phyloP scores from a whole-genome alignment of 2,797 vertebrate genomes.

The Catostomus latipinnis region DNA sequence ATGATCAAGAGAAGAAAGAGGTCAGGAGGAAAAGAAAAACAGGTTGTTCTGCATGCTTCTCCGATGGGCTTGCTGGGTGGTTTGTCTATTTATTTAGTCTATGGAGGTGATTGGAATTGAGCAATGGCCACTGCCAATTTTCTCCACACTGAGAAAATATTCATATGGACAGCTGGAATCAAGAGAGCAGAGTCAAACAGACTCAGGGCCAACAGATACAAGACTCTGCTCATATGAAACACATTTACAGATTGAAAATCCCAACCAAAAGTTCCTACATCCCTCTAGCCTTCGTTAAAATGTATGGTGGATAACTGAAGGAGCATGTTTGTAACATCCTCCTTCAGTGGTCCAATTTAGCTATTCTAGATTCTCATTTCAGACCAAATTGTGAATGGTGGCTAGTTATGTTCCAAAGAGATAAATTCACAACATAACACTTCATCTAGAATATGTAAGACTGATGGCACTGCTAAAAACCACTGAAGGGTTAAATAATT shows the following conservation, averaged over 20 bases:
- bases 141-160: conserved; percentile 79
- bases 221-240: conserved; percentile 63
- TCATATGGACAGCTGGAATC: conserved; percentile 74
- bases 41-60: conserved; percentile 45
- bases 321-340: background rate
- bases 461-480: background rate
- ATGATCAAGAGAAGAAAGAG: conserved; percentile 26
- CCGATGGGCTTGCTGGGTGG: conserved; percentile 73
- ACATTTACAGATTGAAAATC: conserved; percentile 56
- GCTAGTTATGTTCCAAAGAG: background rate
- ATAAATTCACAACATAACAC: conserved; percentile 4
- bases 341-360: background rate
- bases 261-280: conserved; percentile 13
- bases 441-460: conserved; percentile 32
- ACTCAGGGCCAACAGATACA: conserved; percentile 77
- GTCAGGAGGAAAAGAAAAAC: conserved; percentile 45
- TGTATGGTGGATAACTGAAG: background rate
- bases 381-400: background rate
- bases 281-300: background rate
- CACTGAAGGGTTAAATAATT: background rate
- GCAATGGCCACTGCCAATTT: conserved; percentile 70
- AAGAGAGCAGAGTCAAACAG: conserved; percentile 69
- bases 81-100: conserved; percentile 80
- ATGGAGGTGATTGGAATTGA: conserved; percentile 75
- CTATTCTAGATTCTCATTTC: background rate